Evolutionary conservation across 2,888 invertebrate genomes (phyloP).

Genomic region (Ochlodes sylvanus): DNA sequence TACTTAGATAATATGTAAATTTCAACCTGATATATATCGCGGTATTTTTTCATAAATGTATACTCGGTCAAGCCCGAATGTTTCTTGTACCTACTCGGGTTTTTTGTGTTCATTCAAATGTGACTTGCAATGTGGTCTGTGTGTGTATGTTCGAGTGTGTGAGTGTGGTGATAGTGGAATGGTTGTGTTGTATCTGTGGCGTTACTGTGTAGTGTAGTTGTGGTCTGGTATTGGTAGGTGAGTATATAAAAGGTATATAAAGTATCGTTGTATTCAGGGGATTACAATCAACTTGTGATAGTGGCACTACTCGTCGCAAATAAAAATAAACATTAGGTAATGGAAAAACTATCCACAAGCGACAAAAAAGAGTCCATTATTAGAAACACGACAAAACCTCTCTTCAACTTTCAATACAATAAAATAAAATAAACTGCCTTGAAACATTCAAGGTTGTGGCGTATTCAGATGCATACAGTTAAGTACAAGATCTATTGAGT

Average conservation of each 20-base stretch:
- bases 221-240: no score
- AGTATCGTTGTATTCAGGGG: no score
- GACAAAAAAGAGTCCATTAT: neutral
- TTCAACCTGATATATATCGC: slow-evolving; percentile 1
- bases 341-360: neutral
- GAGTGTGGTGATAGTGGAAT: no score
- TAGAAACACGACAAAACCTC: slow-evolving; percentile 3
- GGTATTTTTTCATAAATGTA: slow-evolving; percentile 1
- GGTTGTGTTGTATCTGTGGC: no score
- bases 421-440: slow-evolving; percentile 24
- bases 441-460: slow-evolving; percentile 21
- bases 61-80: neutral
- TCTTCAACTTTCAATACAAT: slow-evolving; percentile 19
- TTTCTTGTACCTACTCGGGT: neutral
- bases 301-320: no score
- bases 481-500: neutral
- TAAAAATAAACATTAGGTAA: neutral
- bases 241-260: no score
- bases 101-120: neutral
- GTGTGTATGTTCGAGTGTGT: no score
- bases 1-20: slow-evolving; percentile 26
- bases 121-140: no score
- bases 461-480: slow-evolving; percentile 3
- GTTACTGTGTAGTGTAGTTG: no score
- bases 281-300: no score